A percentile compares a stretch with the other conserved stretches of the same genome.
Conservation (phyloP, 2,113 vertebrate species). For the Columba livia region DNA sequence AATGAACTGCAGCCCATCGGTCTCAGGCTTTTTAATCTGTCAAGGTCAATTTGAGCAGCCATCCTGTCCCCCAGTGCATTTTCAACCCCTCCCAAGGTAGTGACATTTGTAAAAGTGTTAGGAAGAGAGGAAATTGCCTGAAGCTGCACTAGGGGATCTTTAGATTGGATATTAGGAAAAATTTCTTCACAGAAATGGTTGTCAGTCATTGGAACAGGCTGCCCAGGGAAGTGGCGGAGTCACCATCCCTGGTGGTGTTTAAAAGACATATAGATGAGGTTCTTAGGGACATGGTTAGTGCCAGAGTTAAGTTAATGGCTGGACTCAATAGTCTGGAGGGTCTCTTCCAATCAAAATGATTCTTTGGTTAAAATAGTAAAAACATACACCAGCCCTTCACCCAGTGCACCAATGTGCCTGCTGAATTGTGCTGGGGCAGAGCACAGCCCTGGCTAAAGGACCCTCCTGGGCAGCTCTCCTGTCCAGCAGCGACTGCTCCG, state of each 20-base stretch:
- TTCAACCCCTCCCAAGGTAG: neutral
- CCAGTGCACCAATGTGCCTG: neutral
- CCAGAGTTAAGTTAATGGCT: too few relatives aligned
- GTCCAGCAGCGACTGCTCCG: accelerated
- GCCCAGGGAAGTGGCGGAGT: too few relatives aligned
- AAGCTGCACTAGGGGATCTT: too few relatives aligned
- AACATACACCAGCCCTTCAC: neutral
- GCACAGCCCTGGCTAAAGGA: neutral
- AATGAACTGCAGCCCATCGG: neutral
- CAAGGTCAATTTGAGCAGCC: neutral
- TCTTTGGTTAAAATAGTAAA: neutral
- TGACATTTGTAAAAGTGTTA: neutral
- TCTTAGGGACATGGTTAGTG: too few relatives aligned
- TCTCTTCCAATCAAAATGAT: too few relatives aligned
- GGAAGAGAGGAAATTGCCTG: too few relatives aligned
- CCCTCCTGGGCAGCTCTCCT: neutral
- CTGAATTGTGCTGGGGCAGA: neutral
- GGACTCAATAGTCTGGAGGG: too few relatives aligned
- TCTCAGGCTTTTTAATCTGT: neutral
- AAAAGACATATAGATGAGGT: too few relatives aligned
- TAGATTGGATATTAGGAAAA: too few relatives aligned
- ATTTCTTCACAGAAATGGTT: too few relatives aligned
- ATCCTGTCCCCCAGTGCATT: neutral
- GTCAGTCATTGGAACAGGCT: too few relatives aligned
- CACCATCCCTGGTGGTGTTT: too few relatives aligned